These are phyloP conservation scores for Diaphora mendica DNA, from an alignment of 2,888 invertebrate genomes.

Conservation along the genomic window DNA sequence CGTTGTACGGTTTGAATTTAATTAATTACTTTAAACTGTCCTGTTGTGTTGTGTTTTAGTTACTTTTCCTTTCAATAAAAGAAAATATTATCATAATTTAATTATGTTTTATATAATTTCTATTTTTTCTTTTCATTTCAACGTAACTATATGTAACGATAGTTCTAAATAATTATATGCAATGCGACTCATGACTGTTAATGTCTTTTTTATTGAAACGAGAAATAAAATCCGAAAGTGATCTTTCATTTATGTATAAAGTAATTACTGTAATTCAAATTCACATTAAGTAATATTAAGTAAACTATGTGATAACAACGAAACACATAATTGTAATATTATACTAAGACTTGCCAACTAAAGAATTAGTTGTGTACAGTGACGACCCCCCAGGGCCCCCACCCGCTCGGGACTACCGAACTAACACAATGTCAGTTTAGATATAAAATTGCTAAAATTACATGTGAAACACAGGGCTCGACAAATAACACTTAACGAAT, in stretches of 20 bases:
- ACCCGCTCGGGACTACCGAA: neutral
- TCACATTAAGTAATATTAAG: neutral
- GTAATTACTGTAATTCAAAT: neutral
- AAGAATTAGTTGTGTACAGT: slow-evolving; percentile 57
- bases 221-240: neutral
- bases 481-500: neutral
- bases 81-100: neutral
- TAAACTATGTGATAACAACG: neutral
- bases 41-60: neutral
- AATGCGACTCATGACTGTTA: neutral
- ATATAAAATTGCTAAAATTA: neutral
- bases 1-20: neutral
- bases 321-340: neutral
- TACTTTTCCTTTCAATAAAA: neutral
- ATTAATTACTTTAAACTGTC: neutral
- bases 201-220: neutral
- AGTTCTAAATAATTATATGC: neutral
- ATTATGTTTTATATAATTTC: neutral
- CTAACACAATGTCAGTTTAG: neutral
- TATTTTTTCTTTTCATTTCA: neutral
- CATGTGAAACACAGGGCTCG: neutral
- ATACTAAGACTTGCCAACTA: slow-evolving; percentile 52
- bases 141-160: neutral
- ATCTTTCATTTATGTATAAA: neutral
- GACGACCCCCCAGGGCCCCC: slow-evolving; percentile 35